phyloP scores from a whole-genome alignment of 2,888 invertebrate genomes.

The Xestia ashworthii region DNA sequence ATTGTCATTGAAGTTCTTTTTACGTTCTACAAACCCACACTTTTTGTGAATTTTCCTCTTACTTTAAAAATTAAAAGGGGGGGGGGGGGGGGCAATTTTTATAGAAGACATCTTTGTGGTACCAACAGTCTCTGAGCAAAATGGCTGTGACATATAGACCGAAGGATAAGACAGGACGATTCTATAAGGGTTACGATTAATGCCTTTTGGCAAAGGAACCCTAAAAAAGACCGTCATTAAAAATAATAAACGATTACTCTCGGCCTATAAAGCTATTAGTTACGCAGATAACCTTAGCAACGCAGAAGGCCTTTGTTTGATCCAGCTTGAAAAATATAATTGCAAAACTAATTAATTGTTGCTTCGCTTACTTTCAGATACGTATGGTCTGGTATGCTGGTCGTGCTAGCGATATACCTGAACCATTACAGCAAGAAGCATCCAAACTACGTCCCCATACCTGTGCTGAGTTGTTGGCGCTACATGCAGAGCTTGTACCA shows the following conservation, averaged over 20 bases:
- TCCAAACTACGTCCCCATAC: conserved; percentile 82
- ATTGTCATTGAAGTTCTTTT: neutral
- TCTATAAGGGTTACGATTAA: no score
- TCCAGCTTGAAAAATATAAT: neutral
- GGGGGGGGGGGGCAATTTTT: no score
- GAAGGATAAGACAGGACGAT: no score
- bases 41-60: no score
- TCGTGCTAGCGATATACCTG: conserved; percentile 97
- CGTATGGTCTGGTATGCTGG: conserved; percentile 97
- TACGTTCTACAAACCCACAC: no score
- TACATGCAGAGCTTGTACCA: conserved; percentile 77
- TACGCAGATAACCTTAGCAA: neutral
- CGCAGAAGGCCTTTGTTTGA: neutral
- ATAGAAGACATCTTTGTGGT: no score
- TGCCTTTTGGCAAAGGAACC: no score
- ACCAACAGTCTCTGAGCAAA: no score
- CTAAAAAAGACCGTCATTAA: no score
- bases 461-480: conserved; percentile 73
- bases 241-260: neutral
- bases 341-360: neutral
- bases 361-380: conserved; percentile 91
- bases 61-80: no score
- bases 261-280: neutral
- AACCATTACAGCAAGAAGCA: conserved; percentile 96
- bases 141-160: no score